Conservation (phyloP, 2,113 vertebrate species). For the Colaptes auratus region DNA sequence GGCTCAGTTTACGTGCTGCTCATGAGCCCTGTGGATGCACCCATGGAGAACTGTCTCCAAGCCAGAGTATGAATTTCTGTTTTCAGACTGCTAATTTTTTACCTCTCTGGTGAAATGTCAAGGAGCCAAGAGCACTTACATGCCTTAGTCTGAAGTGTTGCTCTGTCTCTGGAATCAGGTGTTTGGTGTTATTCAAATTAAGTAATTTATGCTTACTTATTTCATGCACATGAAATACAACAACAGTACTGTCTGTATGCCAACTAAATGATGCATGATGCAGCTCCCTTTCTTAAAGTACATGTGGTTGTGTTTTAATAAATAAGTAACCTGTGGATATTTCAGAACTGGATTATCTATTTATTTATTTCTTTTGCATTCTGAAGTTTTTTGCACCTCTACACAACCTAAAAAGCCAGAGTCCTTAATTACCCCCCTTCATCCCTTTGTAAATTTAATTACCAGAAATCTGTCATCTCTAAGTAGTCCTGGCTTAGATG, state of each 20-base stretch:
- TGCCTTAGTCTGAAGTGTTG: constrained; percentile 14
- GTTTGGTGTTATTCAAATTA: constrained; percentile 38
- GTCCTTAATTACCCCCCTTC: background rate
- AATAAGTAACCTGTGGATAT: background rate
- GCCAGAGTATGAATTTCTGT: background rate
- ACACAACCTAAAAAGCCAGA: background rate
- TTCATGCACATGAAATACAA: background rate
- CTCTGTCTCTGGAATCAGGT: constrained; percentile 38
- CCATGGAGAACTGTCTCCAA: background rate
- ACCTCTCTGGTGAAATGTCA: background rate
- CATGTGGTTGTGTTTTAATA: background rate
- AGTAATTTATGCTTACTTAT: constrained; percentile 59
- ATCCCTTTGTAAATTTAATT: background rate
- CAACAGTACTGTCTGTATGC: background rate
- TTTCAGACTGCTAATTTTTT: constrained; percentile 21
- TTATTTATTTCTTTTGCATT: background rate
- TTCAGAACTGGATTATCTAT: background rate
- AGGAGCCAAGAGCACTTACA: constrained; percentile 11
- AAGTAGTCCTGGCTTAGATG: background rate
- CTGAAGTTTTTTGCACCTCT: background rate
- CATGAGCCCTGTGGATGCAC: background rate
- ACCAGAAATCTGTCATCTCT: background rate
- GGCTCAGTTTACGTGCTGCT: background rate
- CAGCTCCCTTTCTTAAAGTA: background rate
- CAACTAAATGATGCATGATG: constrained; percentile 35